Percentiles rank a stretch among this genome's conserved stretches.
These are phyloP conservation scores for Lasioglossum pauxillum DNA, from an alignment of 2,888 invertebrate species.

Conservation along the genomic window DNA sequence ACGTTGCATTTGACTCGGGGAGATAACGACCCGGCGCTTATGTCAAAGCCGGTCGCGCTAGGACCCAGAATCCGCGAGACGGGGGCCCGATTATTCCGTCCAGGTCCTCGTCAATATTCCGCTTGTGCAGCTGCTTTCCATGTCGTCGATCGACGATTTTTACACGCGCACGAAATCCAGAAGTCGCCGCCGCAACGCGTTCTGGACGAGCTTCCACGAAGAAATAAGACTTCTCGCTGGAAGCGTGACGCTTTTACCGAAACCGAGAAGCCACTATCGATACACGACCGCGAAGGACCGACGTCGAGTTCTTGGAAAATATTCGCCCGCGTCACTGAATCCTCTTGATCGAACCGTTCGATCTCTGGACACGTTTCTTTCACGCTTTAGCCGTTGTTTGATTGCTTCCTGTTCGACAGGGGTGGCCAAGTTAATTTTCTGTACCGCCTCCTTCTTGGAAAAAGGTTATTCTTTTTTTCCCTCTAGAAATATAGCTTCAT, in stretches of 20 bases:
- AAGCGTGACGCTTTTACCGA: constrained; percentile 65
- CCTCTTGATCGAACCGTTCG: not conserved
- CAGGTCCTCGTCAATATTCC: constrained; percentile 65
- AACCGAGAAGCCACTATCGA: constrained; percentile 41
- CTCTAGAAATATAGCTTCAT: not conserved
- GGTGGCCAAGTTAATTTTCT: not conserved
- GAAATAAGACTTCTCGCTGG: constrained; percentile 46
- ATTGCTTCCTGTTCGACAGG: not conserved
- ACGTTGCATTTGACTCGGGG: constrained; percentile 1
- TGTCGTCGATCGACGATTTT: constrained; percentile 56
- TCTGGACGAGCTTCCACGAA: constrained; percentile 51
- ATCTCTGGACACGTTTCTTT: not conserved
- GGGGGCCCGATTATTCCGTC: constrained; percentile 55
- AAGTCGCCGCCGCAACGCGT: constrained; percentile 41
- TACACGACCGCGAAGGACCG: constrained; percentile 18
- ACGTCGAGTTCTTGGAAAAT: not conserved
- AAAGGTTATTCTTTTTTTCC: not conserved
- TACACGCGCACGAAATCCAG: constrained; percentile 67
- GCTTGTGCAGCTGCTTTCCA: constrained; percentile 46
- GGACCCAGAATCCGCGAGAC: constrained; percentile 65
- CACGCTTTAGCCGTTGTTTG: not conserved
- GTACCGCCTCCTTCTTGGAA: not conserved
- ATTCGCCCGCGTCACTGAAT: not conserved
- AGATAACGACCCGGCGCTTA: constrained; percentile 59
- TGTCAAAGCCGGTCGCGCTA: constrained; percentile 43